A percentile compares a stretch with the other conserved stretches of the same genome.
Conservation (phyloP, 2,113 vertebrate species). For the Rhipidura dahli region DNA sequence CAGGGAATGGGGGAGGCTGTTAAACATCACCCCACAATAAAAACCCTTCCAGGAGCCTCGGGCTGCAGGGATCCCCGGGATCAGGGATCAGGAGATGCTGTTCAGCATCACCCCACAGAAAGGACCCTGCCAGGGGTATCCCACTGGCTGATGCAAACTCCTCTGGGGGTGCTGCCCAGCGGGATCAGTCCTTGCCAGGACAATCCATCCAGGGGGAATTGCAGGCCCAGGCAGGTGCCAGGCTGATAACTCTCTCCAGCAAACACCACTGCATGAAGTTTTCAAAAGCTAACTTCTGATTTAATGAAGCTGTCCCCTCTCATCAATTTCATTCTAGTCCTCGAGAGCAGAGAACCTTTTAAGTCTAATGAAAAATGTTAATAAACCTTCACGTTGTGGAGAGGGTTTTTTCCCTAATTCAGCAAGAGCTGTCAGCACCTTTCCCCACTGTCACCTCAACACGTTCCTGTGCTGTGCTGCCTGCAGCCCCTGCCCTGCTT, state of each 20-base stretch:
- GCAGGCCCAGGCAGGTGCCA: neutral
- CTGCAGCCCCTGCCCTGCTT: neutral
- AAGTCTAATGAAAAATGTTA: neutral
- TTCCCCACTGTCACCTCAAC: neutral
- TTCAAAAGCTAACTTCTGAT: neutral
- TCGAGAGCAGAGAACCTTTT: slow-evolving; percentile 19
- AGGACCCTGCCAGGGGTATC: accelerated
- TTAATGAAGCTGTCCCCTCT: slow-evolving; percentile 2
- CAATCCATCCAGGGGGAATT: accelerated
- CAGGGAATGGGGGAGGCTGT: too few species aligned
- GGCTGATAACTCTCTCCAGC: neutral
- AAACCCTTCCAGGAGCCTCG: neutral
- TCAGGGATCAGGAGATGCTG: neutral
- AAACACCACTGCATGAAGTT: neutral
- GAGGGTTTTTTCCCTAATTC: neutral
- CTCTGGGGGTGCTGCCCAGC: neutral
- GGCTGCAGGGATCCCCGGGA: accelerated
- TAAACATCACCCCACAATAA: accelerated
- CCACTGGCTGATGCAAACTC: neutral
- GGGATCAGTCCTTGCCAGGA: neutral
- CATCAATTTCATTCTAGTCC: neutral
- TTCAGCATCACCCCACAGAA: accelerated
- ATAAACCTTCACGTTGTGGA: neutral
- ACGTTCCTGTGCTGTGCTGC: neutral
- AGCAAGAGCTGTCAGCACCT: slow-evolving; percentile 39